phyloP scores from a whole-genome alignment of 2,113 vertebrate species.

The Corynorhinus townsendii region DNA sequence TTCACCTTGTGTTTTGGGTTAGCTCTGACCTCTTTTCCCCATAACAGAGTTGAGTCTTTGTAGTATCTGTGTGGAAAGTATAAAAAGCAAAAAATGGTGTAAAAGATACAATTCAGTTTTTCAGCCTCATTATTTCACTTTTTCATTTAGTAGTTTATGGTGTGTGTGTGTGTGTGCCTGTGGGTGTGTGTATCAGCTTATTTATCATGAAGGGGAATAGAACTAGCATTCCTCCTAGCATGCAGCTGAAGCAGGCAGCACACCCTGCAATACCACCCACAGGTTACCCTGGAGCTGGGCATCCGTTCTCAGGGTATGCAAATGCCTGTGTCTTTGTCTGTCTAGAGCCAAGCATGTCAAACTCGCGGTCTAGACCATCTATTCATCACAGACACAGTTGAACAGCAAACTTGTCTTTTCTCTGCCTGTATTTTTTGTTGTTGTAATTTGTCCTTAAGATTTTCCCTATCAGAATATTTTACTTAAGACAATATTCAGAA shows the following conservation, averaged over 20 bases:
- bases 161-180: not conserved
- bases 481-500: not conserved
- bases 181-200: not conserved
- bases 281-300: too few relatives aligned
- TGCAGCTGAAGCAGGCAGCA: not conserved
- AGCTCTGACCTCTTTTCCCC: not conserved
- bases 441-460: not conserved
- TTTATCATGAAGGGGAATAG: not conserved
- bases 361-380: not conserved
- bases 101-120: not conserved
- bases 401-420: not conserved
- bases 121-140: not conserved
- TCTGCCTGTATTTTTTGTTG: not conserved
- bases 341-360: not conserved
- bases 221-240: not conserved
- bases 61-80: not conserved
- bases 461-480: not conserved
- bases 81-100: not conserved
- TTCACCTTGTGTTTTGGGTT: not conserved
- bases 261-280: accelerated
- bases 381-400: not conserved
- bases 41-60: not conserved
- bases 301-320: not conserved
- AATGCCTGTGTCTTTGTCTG: not conserved
- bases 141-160: not conserved